phyloP scores from a whole-genome alignment of 2,888 invertebrate species.

The Crepidodera aurea region DNA sequence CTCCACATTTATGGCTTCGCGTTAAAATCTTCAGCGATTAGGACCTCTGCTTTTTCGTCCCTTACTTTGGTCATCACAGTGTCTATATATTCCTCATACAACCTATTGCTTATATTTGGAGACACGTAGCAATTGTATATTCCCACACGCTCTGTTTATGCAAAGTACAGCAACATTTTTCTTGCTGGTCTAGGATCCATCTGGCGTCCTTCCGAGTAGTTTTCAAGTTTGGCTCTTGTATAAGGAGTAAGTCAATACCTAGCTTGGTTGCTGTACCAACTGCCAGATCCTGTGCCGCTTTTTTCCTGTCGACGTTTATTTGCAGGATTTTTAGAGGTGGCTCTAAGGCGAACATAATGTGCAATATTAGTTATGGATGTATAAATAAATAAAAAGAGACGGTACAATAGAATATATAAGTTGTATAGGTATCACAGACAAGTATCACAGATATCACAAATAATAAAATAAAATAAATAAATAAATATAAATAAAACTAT shows the following conservation, averaged over 20 bases:
- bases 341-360: too few relatives aligned
- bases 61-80: not conserved
- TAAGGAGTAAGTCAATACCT: not conserved
- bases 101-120: not conserved
- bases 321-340: too few relatives aligned
- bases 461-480: too few relatives aligned
- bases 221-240: not conserved
- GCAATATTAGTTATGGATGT: too few relatives aligned
- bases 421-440: too few relatives aligned
- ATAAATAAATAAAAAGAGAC: too few relatives aligned
- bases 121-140: not conserved
- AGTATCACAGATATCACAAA: too few relatives aligned
- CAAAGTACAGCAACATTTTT: not conserved
- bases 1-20: constrained; percentile 1
- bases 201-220: not conserved
- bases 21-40: constrained; percentile 1
- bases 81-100: not conserved
- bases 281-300: not conserved
- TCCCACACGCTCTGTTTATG: not conserved
- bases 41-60: not conserved
- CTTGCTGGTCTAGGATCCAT: too few relatives aligned
- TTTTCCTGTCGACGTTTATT: constrained; percentile 1
- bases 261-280: not conserved
- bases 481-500: too few relatives aligned
- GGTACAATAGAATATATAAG: too few relatives aligned